phyloP scores from a whole-genome alignment of 2,888 invertebrate species.

The Apodemia mormo region DNA sequence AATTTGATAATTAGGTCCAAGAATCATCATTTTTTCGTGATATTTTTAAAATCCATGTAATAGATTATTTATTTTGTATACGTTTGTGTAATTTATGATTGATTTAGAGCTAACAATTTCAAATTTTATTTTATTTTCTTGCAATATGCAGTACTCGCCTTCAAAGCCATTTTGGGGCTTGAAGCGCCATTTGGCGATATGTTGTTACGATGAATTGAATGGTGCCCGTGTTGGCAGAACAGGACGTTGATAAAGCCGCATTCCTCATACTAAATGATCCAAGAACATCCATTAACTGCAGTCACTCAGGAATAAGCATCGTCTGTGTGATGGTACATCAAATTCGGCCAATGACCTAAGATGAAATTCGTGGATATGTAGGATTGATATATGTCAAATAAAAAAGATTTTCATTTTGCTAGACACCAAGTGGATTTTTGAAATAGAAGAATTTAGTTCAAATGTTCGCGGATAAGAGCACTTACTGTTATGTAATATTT shows the following conservation, averaged over 20 bases:
- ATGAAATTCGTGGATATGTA: background rate
- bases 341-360: constrained; percentile 2
- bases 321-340: background rate
- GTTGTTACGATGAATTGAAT: background rate
- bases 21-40: too few relatives aligned
- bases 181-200: background rate
- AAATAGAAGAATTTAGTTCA: background rate
- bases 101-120: too few relatives aligned
- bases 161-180: background rate
- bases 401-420: background rate
- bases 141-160: constrained; percentile 13
- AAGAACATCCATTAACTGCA: background rate
- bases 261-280: background rate
- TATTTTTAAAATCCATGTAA: too few relatives aligned
- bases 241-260: background rate
- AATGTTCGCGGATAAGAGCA: background rate
- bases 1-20: too few relatives aligned
- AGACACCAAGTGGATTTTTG: background rate
- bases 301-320: background rate
- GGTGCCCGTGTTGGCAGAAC: background rate
- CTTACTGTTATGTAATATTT: background rate
- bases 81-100: too few relatives aligned
- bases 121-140: background rate
- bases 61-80: too few relatives aligned
- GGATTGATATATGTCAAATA: background rate